Evolutionary conservation across 2,888 invertebrate genomes (phyloP).

Genomic region (Lottia scabra): DNA sequence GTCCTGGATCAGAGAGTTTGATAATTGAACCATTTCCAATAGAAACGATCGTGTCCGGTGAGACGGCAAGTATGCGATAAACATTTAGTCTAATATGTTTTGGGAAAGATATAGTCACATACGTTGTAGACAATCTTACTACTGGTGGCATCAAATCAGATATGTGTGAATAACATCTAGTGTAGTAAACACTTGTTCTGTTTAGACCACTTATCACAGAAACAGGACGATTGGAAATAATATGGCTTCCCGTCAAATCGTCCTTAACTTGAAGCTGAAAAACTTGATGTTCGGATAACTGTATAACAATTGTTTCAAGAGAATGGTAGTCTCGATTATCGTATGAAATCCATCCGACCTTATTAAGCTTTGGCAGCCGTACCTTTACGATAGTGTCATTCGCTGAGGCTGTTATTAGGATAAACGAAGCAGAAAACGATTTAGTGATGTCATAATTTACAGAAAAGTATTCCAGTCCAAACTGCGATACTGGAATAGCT

Average conservation of each 20-base stretch:
- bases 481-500: slow-evolving; percentile 11
- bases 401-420: slow-evolving; percentile 11
- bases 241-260: slow-evolving; percentile 15
- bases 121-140: slow-evolving; percentile 36
- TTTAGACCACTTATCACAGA: slow-evolving; percentile 18
- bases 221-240: slow-evolving; percentile 12
- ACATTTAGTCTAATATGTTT: background rate
- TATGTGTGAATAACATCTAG: slow-evolving; percentile 8
- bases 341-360: slow-evolving; percentile 9
- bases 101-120: slow-evolving; percentile 30
- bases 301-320: background rate
- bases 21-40: background rate
- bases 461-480: slow-evolving; percentile 16
- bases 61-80: slow-evolving; percentile 23
- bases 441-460: background rate
- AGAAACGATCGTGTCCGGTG: slow-evolving; percentile 9
- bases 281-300: slow-evolving; percentile 15
- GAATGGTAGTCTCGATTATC: background rate
- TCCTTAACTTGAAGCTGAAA: background rate
- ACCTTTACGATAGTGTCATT: slow-evolving; percentile 14
- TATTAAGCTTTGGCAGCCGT: background rate
- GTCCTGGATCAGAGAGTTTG: slow-evolving; percentile 12
- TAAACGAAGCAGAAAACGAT: slow-evolving; percentile 7
- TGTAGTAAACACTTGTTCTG: slow-evolving; percentile 8
- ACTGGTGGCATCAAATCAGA: slow-evolving; percentile 16